A percentile compares a stretch with the other conserved stretches of the same genome.
These are phyloP conservation scores for Lycocerus yunnanus DNA, from an alignment of 2,888 invertebrate genomes.

Conservation along the genomic window DNA sequence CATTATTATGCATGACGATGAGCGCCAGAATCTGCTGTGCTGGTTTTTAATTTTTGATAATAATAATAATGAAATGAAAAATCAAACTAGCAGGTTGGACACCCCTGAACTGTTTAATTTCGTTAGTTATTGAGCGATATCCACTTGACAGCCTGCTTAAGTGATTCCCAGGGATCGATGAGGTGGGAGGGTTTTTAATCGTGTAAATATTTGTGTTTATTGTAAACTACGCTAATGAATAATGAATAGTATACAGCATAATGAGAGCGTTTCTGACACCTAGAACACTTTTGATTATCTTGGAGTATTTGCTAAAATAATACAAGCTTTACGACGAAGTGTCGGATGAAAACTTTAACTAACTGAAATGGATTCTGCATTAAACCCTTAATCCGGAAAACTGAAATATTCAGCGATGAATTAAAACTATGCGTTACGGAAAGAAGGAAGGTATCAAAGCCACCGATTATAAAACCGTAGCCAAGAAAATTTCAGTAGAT, in stretches of 20 bases:
- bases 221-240: not conserved
- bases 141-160: not conserved
- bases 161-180: not conserved
- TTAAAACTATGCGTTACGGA: not conserved
- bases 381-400: not conserved
- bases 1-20: not conserved
- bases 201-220: not conserved
- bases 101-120: not conserved
- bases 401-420: not conserved
- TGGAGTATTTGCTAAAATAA: not conserved
- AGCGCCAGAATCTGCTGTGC: not conserved
- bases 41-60: not conserved
- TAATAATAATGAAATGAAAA: not conserved
- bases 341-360: not conserved
- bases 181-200: not conserved
- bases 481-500: not conserved
- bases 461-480: not conserved
- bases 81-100: not conserved
- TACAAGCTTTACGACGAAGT: not conserved
- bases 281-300: not conserved
- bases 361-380: not conserved
- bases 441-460: not conserved
- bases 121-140: not conserved
- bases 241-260: not conserved
- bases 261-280: not conserved